phyloP scores from a whole-genome alignment of 2,113 vertebrate species.

The Otolemur garnettii region DNA sequence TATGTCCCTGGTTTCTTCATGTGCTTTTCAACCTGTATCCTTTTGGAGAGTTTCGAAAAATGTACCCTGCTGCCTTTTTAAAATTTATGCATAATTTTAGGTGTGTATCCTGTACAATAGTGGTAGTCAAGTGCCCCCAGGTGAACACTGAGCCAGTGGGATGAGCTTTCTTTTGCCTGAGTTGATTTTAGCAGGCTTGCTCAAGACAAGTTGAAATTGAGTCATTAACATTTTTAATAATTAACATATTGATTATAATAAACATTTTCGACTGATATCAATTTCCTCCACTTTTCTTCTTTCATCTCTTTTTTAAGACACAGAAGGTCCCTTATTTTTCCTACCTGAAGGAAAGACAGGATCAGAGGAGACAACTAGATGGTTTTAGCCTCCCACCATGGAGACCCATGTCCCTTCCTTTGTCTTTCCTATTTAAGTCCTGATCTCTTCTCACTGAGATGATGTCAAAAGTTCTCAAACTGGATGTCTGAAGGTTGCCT shows the following conservation, averaged over 20 bases:
- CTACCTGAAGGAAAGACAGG: not conserved
- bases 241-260: not conserved
- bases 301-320: not conserved
- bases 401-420: not conserved
- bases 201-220: not conserved
- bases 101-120: not conserved
- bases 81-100: not conserved
- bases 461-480: not conserved
- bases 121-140: no score
- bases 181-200: not conserved
- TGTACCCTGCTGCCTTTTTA: not conserved
- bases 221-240: not conserved
- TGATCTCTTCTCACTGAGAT: not conserved
- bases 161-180: not conserved
- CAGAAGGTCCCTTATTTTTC: not conserved
- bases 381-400: not conserved
- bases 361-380: not conserved
- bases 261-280: not conserved
- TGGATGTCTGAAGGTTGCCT: not conserved
- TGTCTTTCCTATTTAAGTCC: not conserved
- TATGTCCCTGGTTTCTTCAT: not conserved
- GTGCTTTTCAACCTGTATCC: not conserved
- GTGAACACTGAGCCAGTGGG: not conserved
- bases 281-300: not conserved
- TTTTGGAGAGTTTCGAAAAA: not conserved